Conservation (phyloP, 2,113 vertebrate species). For the Cryptotis parvus region DNA sequence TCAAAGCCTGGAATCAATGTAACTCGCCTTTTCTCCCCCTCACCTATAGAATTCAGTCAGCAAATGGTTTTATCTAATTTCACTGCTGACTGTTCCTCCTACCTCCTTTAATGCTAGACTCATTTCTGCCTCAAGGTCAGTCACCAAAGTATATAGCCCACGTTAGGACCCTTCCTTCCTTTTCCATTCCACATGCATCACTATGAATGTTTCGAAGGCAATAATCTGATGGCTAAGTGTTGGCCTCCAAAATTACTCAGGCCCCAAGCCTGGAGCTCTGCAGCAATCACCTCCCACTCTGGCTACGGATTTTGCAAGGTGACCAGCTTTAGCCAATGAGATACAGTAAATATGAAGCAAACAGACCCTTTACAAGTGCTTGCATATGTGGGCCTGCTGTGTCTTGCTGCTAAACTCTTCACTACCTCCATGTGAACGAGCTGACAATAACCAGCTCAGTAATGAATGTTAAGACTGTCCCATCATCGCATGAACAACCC, state of each 20-base stretch:
- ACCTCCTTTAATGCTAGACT: not conserved
- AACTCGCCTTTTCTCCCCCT: not conserved
- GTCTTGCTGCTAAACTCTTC: not conserved
- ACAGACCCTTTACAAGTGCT: not conserved
- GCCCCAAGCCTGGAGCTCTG: not conserved
- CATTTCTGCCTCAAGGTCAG: conserved; percentile 31
- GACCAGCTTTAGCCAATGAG: not conserved
- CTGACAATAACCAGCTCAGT: not conserved
- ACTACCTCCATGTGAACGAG: not conserved
- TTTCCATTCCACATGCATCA: not conserved
- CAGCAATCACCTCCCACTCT: not conserved
- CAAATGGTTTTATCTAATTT: conserved; percentile 2
- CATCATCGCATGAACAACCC: not conserved
- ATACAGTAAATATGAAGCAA: not conserved
- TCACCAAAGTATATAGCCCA: conserved; percentile 22
- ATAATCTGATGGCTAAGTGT: not conserved
- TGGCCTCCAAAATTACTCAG: not conserved
- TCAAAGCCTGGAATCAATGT: not conserved
- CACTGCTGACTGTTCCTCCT: conserved; percentile 26
- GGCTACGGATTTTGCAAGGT: not conserved
- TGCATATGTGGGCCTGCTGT: not conserved
- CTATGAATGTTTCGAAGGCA: not conserved
- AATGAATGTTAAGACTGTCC: not conserved
- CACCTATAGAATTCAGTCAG: conserved; percentile 3
- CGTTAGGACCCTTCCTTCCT: not conserved